These are phyloP conservation scores for Serripes groenlandicus DNA, from an alignment of 2,888 invertebrate genomes.

Conservation along the genomic window DNA sequence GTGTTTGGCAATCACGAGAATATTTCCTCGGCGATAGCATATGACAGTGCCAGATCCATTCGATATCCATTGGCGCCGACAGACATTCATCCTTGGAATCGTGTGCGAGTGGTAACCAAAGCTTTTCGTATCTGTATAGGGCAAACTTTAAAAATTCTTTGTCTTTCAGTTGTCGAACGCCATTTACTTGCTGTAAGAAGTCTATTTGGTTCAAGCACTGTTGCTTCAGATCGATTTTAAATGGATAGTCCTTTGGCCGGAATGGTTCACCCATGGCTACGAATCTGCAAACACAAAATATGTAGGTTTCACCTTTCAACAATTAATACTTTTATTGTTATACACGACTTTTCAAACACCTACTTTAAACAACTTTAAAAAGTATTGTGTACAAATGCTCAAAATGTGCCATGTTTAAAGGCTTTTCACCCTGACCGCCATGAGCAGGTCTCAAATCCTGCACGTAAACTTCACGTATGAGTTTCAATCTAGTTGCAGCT, in stretches of 20 bases:
- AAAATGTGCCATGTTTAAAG: too few relatives aligned
- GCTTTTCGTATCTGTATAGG: constrained; percentile 86
- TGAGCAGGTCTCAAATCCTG: too few relatives aligned
- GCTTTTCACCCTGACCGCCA: too few relatives aligned
- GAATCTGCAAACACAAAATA: too few relatives aligned
- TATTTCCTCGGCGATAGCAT: constrained; percentile 84
- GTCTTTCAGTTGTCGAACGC: constrained; percentile 73
- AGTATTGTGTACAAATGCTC: too few relatives aligned
- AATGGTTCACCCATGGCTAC: constrained; percentile 8
- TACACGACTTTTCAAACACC: too few relatives aligned
- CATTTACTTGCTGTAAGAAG: constrained; percentile 77
- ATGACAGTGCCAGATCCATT: constrained; percentile 88
- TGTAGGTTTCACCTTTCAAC: too few relatives aligned
- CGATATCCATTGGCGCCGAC: constrained; percentile 87
- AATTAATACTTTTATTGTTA: too few relatives aligned
- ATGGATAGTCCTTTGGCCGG: neutral
- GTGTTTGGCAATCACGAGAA: constrained; percentile 75
- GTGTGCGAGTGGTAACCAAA: constrained; percentile 87
- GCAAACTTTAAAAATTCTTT: constrained; percentile 80
- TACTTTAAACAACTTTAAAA: too few relatives aligned
- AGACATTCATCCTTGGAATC: constrained; percentile 77
- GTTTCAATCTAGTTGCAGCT: too few relatives aligned
- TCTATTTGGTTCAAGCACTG: constrained; percentile 66
- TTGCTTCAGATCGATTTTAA: constrained; percentile 28
- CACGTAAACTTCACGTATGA: too few relatives aligned